phyloP scores from a whole-genome alignment of 2,113 vertebrate species.

The Albula glossodonta region DNA sequence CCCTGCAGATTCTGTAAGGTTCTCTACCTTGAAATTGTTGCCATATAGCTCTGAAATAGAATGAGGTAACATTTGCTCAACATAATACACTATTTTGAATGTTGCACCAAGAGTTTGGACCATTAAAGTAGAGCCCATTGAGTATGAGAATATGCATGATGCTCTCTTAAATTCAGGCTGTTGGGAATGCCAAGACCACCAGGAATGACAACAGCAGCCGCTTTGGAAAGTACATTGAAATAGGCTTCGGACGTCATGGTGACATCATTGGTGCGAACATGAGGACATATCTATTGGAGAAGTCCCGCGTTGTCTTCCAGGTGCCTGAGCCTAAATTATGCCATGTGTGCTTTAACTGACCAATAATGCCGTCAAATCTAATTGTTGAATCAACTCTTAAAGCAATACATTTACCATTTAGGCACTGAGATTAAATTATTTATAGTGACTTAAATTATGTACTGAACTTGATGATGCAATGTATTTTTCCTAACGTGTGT shows the following conservation, averaged over 20 bases:
- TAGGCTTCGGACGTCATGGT: constrained; percentile 66
- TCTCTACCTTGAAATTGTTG: too few relatives aligned
- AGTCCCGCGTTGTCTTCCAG: constrained; percentile 79
- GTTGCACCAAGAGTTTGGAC: too few relatives aligned
- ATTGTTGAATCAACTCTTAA: not conserved
- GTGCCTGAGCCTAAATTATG: constrained; percentile 41
- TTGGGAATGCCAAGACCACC: constrained; percentile 78
- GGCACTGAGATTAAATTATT: too few relatives aligned
- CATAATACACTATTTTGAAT: too few relatives aligned
- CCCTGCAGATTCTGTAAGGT: too few relatives aligned
- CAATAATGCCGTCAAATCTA: not conserved
- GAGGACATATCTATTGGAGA: constrained; percentile 79
- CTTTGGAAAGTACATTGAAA: constrained; percentile 80
- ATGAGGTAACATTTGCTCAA: too few relatives aligned
- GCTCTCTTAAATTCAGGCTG: constrained; percentile 58
- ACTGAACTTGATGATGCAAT: not conserved
- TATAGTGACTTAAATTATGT: too few relatives aligned
- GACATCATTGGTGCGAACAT: constrained; percentile 73
- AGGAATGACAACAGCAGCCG: constrained; percentile 80
- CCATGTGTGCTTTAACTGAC: not conserved
- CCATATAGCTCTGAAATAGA: too few relatives aligned
- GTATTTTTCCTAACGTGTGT: not conserved
- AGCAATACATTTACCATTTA: too few relatives aligned
- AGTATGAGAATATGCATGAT: not conserved
- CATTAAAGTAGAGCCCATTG: not conserved